These are phyloP conservation scores for Tapirus indicus DNA, from an alignment of 2,797 vertebrate species.

Conservation along the genomic window DNA sequence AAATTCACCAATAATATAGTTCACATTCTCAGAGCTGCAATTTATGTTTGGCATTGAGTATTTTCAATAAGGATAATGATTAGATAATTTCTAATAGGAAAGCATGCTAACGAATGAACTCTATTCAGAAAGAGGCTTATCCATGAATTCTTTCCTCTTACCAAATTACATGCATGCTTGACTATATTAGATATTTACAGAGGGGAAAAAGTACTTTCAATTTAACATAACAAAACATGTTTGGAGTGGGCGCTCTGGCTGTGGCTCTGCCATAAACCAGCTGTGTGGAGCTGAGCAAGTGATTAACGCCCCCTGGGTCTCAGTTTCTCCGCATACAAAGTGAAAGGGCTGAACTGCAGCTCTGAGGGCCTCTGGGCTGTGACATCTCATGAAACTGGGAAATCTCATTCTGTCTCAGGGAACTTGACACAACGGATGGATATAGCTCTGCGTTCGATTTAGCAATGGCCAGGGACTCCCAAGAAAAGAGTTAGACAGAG, in stretches of 20 bases:
- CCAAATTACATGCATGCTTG: slow-evolving; percentile 49
- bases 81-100: slow-evolving; percentile 56
- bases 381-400: neutral
- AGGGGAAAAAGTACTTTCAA: neutral
- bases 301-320: neutral
- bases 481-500: neutral
- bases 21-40: neutral
- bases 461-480: neutral
- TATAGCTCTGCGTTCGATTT: neutral
- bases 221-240: neutral
- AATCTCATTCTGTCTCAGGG: neutral
- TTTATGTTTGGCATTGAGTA: neutral
- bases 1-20: neutral
- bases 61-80: slow-evolving; percentile 41
- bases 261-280: neutral
- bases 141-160: slow-evolving; percentile 58
- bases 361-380: neutral
- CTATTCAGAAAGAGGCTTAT: slow-evolving; percentile 42
- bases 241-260: neutral
- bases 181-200: slow-evolving; percentile 46
- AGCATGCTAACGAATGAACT: slow-evolving; percentile 51
- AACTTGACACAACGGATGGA: neutral
- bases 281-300: neutral
- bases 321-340: neutral
- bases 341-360: neutral